phyloP scores from a whole-genome alignment of 2,888 invertebrate genomes.

The Chymomyza amoena region DNA sequence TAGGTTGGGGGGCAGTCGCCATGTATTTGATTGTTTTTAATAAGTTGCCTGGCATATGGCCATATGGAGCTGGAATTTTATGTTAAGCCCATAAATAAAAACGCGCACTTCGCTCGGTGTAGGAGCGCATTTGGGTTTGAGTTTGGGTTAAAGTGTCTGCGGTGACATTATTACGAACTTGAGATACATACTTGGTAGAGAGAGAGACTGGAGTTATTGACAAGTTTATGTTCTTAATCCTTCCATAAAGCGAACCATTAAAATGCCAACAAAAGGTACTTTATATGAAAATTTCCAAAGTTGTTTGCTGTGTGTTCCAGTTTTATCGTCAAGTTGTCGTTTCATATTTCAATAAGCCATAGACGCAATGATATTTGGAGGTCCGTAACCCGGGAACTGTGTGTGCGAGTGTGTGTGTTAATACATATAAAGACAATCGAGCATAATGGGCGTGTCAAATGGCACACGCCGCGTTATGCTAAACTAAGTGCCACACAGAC shows the following conservation, averaged over 20 bases:
- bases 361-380: constrained; percentile 71
- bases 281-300: constrained; percentile 72
- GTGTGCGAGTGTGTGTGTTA: constrained; percentile 1
- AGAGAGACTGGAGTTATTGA: constrained; percentile 70
- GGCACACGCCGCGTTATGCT: constrained; percentile 39
- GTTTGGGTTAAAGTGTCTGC: constrained; percentile 57
- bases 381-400: constrained; percentile 8
- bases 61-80: constrained; percentile 60
- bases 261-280: constrained; percentile 75
- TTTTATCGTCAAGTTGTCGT: constrained; percentile 59
- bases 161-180: constrained; percentile 66
- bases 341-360: constrained; percentile 71
- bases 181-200: constrained; percentile 24
- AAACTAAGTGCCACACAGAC: neutral
- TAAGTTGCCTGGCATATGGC: constrained; percentile 26
- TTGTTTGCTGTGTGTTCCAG: constrained; percentile 35
- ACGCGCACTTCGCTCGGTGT: constrained; percentile 34
- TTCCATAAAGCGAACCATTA: constrained; percentile 75
- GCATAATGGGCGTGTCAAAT: constrained; percentile 61
- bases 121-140: constrained; percentile 33
- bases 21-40: neutral
- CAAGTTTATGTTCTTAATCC: constrained; percentile 77
- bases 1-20: neutral
- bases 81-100: constrained; percentile 65
- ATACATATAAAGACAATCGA: constrained; percentile 55